Evolutionary conservation across 2,797 vertebrate genomes (phyloP), one percentile per base, ranked within the genome.

Genomic region (Salarias fasciatus): DNA sequence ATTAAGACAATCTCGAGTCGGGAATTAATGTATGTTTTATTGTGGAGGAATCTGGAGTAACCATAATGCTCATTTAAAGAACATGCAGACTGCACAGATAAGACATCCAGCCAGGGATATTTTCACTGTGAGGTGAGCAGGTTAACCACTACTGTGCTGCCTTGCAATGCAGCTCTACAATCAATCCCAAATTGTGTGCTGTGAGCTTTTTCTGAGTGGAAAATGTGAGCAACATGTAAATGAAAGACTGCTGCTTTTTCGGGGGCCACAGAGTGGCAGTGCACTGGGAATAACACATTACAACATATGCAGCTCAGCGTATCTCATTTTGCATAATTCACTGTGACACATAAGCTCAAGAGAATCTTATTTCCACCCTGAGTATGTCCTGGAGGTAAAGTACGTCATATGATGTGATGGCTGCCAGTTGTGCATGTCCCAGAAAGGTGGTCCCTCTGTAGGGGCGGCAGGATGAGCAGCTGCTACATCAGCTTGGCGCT

Each of bases 391-490:
- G 29, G 24, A 77, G 87, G 70, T 67, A 67, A 69, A 68, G 65
- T 62, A 62, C 51, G 55, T 88, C 88, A 86, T 73, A 76, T 83
- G 88, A 79, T 62, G 69, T 86, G 90, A 90, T 88, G 88, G 84
- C 86, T 90, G 85, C 81, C 86, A 87, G 80, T 90, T 88, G 60
- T 69, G 43, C 74, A 54, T 78, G 70, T 85, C 72, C 83, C 80
- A 59, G n/a, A 68, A 69, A 56, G 57, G 73, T 83, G 67, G 71
- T 80, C 86, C 69, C 69, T 73, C 69, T 79, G 77, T 68, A 57
- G 68, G 69, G 64, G 68, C 15, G 13, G 72, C 75, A 83, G 69
- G 57, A 63, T 82, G 68, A 83, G 78, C 69, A 68, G 74, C 72
- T 69, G 67, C 76, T 58, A 83, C 72, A 68, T 59, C 67, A 76